phyloP scores from a whole-genome alignment of 2,113 vertebrate species.

The Saccopteryx leptura region DNA sequence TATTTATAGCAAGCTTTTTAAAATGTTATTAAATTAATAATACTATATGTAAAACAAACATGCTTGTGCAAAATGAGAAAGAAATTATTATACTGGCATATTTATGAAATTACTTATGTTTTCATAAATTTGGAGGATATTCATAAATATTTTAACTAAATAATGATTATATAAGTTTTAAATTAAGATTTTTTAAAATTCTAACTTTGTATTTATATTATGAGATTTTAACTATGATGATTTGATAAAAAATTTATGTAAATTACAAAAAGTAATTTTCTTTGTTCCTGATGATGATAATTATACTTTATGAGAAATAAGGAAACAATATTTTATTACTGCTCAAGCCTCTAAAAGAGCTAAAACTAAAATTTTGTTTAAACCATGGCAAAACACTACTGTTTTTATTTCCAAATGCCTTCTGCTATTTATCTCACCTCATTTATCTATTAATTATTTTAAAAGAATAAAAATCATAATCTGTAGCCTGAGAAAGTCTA shows the following conservation, averaged over 20 bases:
- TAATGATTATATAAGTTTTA: neutral
- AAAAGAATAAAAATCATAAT: neutral
- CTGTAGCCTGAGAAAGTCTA: neutral
- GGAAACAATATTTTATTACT: neutral
- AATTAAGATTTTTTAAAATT: neutral
- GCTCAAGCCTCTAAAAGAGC: neutral
- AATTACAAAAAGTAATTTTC: neutral
- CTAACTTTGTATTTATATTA: neutral
- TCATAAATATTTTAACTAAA: neutral
- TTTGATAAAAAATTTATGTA: neutral
- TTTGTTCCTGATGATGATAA: neutral
- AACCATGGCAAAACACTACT: neutral
- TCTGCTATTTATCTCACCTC: neutral
- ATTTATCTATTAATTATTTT: neutral
- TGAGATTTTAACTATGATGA: neutral
- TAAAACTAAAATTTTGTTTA: constrained; percentile 32
- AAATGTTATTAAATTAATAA: neutral
- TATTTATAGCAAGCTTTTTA: neutral
- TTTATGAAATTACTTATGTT: neutral
- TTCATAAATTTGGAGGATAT: neutral
- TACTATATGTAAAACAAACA: neutral
- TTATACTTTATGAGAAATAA: neutral
- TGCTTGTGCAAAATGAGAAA: neutral
- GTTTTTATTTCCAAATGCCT: neutral
- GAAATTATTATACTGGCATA: neutral